Base-by-base conservation (phyloP, 2,113 vertebrate species). In the Cyanoramphus novaezelandiae region DNA sequence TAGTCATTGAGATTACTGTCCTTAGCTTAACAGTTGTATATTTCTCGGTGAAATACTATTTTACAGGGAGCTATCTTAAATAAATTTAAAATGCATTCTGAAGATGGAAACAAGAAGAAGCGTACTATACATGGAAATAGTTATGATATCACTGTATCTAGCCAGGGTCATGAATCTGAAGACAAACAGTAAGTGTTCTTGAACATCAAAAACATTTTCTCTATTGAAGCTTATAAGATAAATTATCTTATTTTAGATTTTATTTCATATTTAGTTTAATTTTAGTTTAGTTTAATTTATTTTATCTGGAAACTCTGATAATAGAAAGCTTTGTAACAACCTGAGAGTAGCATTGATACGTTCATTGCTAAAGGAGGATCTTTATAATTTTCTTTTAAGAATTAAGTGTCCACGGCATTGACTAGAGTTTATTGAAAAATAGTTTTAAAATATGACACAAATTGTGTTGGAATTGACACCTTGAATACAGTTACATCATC, bases 21-120 rank as follows among this genome's bases (percentile, higher is more conserved):
- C 10, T 90, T 80, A 41, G 8, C 19, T 91, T 88, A 80, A 83
- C 10, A 17, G 23, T 18, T 70, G 2, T 71, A 21, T 70, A 21
- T 90, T 81, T 86, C 33, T 94, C 18, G 8, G 10, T 46, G 10
- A 83, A 52, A 55, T 80, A 41, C 25, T 93, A n/a, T 84, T 88
- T 81, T 94, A 52, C 25, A 95, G 95, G 17, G 25, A 92, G 4
- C 18, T 76, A 59, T 53, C 49, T 64, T 87, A 46, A 82, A 60
- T 57, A 90, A 65, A 47, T 93, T 81, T 69, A 76, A 97, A 93
- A 97, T 96, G 94, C 43, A 7, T 79, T 90, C 88, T 86, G 91
- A 81, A 50, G 71, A 86, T 50, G 70, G 89, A 68, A 76, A 35
- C 33, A 59, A 39, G 57, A 83, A 64, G 33, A 81, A 67, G 18